Conservation (phyloP, 2,797 vertebrate genomes). For the Labeo calbasu region DNA sequence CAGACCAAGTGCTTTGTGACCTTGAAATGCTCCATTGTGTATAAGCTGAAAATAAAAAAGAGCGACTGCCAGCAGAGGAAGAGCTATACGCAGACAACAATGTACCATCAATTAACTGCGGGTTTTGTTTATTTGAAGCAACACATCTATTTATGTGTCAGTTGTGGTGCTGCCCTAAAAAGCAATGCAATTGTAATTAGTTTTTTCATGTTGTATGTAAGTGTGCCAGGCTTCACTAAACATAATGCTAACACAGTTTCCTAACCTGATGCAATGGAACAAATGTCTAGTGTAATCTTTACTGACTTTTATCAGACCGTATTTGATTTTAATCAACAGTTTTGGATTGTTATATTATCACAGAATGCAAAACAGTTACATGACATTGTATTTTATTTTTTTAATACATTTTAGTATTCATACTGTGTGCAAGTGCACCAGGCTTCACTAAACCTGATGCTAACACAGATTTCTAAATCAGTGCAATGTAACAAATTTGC, state of each 20-base stretch:
- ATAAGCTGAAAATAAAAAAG: slow-evolving; percentile 4
- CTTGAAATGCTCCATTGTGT: slow-evolving; percentile 10
- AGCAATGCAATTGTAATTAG: neutral
- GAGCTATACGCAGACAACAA: slow-evolving; percentile 6
- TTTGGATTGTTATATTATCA: too few species aligned
- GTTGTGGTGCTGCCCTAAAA: slow-evolving; percentile 5
- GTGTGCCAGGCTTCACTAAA: neutral
- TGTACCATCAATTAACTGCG: neutral
- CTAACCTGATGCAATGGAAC: too few species aligned
- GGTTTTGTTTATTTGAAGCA: slow-evolving; percentile 16
- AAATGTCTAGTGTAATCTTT: too few species aligned
- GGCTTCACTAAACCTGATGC: too few species aligned
- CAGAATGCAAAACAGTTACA: too few species aligned
- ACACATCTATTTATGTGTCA: neutral
- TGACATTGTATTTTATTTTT: too few species aligned
- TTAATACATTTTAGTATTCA: too few species aligned
- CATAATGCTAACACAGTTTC: neutral
- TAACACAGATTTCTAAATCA: too few species aligned
- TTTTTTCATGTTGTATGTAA: neutral
- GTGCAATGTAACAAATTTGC: neutral
- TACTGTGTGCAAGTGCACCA: too few species aligned
- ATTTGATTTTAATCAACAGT: too few species aligned
- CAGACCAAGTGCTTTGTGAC: slow-evolving; percentile 29
- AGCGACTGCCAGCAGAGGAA: neutral
- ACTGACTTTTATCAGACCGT: too few species aligned